Evolutionary conservation across 2,113 vertebrate genomes (phyloP).

Genomic region (Pycnonotus jocosus): DNA sequence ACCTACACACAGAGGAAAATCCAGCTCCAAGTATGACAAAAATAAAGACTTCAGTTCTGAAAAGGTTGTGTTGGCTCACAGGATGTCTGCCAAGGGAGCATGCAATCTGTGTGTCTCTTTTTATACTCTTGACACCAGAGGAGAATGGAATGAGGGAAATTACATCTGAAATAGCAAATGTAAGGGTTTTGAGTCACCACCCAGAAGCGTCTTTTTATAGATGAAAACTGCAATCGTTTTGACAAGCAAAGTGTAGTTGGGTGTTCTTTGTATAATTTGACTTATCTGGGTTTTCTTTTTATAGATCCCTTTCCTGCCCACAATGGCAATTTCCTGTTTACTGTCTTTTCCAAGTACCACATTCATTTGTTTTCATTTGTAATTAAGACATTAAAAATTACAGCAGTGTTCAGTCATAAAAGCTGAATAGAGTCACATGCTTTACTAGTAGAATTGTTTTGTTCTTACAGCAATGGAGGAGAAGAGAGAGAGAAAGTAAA

Average conservation of each 20-base stretch:
- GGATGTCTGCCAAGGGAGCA: neutral
- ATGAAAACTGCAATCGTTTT: conserved; percentile 49
- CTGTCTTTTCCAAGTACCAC: neutral
- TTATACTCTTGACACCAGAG: conserved; percentile 39
- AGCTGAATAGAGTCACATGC: neutral
- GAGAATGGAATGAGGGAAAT: conserved; percentile 47
- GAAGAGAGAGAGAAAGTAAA: neutral
- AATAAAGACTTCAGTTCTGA: neutral
- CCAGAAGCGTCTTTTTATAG: conserved; percentile 55
- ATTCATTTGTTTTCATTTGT: neutral
- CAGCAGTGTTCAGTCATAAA: neutral
- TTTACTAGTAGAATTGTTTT: conserved; percentile 22
- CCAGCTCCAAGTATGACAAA: neutral
- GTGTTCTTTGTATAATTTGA: conserved; percentile 19
- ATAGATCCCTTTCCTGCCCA: conserved; percentile 11
- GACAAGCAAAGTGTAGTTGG: conserved; percentile 36
- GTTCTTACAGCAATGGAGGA: neutral
- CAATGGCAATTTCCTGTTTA: conserved; percentile 14
- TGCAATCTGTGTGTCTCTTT: conserved; percentile 29
- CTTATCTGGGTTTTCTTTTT: conserved; percentile 55
- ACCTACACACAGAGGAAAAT: neutral
- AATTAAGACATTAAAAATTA: conserved; percentile 43
- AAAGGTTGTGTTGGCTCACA: conserved; percentile 22
- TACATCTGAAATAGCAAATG: conserved; percentile 53
- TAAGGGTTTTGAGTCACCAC: conserved; percentile 56